These are phyloP conservation scores for Oriolus oriolus DNA, from an alignment of 2,113 vertebrate genomes.

Conservation along the genomic window DNA sequence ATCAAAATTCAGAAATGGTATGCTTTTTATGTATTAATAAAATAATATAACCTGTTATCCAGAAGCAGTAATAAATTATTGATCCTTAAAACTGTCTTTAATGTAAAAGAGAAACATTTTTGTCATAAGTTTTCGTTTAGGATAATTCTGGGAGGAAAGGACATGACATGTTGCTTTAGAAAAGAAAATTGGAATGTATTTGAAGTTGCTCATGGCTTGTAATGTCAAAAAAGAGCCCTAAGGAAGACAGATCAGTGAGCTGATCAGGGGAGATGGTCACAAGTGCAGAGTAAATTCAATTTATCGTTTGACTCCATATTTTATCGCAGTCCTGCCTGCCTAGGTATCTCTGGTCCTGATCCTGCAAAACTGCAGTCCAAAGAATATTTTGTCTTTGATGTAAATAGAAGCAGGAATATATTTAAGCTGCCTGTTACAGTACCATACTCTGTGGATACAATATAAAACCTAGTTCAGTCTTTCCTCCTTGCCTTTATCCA, in stretches of 20 bases:
- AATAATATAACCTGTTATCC: not conserved
- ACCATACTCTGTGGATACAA: not conserved
- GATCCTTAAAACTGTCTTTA: not conserved
- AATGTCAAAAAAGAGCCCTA: not conserved
- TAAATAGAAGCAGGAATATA: not conserved
- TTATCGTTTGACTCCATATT: not conserved
- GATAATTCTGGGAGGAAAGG: not conserved
- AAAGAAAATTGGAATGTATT: not conserved
- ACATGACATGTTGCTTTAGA: not conserved
- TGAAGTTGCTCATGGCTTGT: not conserved
- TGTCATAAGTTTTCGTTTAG: not conserved
- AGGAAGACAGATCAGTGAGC: not conserved
- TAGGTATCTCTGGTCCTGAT: not conserved
- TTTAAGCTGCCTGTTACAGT: not conserved
- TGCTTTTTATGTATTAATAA: not conserved
- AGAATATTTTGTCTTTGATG: not conserved
- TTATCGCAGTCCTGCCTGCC: not conserved
- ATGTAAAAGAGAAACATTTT: not conserved
- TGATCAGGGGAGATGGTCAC: not conserved
- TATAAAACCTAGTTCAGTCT: not conserved
- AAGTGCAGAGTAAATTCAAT: not conserved
- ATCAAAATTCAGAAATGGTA: not conserved
- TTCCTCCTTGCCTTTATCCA: not conserved
- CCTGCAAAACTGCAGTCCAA: not conserved
- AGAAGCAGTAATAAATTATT: not conserved